These are phyloP conservation scores for Hyaena hyaena DNA, from an alignment of 2,113 vertebrate species.

Conservation along the genomic window DNA sequence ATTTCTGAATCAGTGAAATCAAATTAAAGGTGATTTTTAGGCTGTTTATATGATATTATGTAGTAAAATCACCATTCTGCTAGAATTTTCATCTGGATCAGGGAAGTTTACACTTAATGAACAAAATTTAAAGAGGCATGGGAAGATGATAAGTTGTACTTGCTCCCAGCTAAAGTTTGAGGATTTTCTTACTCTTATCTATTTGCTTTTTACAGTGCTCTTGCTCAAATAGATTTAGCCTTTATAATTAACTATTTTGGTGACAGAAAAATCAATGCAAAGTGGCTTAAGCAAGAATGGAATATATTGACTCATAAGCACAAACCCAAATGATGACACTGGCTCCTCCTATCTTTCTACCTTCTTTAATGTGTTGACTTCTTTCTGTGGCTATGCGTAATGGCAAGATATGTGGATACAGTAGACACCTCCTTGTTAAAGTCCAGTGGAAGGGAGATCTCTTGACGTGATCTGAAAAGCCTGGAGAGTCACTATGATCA, in stretches of 20 bases:
- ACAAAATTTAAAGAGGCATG: not conserved
- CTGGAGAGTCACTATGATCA: not conserved
- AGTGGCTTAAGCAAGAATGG: conserved; percentile 39
- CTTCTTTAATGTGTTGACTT: not conserved
- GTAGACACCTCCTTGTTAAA: not conserved
- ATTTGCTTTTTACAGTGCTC: conserved; percentile 6
- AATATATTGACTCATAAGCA: not conserved
- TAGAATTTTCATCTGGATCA: not conserved
- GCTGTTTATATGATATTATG: not conserved
- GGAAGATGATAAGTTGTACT: not conserved
- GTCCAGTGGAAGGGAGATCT: not conserved
- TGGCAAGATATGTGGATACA: not conserved
- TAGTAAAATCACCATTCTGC: not conserved
- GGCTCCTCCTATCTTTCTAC: not conserved
- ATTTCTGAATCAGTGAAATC: not conserved
- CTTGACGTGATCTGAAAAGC: not conserved
- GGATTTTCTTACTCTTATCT: not conserved
- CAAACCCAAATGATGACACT: not conserved
- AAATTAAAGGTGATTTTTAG: not conserved
- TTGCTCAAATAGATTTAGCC: conserved; percentile 38
- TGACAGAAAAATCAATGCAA: conserved; percentile 62
- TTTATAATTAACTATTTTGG: conserved; percentile 54
- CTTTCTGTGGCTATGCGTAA: not conserved
- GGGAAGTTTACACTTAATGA: not conserved
- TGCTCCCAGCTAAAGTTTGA: not conserved